Conservation (phyloP, 2,888 invertebrate species). For the Hemaris fuciformis region DNA sequence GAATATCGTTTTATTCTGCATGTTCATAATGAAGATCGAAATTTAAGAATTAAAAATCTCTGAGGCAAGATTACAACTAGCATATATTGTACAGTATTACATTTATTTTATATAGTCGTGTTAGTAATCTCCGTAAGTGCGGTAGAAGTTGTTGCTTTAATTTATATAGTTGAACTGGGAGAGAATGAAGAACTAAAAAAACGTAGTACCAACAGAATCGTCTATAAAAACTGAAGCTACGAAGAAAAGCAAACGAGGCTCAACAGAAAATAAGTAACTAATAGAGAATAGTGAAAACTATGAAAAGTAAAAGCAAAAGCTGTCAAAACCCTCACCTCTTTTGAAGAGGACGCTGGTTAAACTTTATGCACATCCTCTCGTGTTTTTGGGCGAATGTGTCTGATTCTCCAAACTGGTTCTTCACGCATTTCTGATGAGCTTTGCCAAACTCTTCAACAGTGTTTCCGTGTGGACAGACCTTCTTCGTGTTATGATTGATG, state of each 20-base stretch:
- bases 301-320: background rate
- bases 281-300: no score
- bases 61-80: no score
- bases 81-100: no score
- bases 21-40: no score
- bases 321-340: slow-evolving; percentile 57
- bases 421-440: slow-evolving; percentile 76
- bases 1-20: no score
- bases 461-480: slow-evolving; percentile 72
- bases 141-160: no score
- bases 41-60: no score
- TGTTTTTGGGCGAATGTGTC: slow-evolving; percentile 68
- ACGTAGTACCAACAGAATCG: no score
- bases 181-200: no score
- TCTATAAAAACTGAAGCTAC: background rate
- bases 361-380: slow-evolving; percentile 76
- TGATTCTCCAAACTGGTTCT: slow-evolving; percentile 60
- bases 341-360: slow-evolving; percentile 73
- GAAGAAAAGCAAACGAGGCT: background rate
- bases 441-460: slow-evolving; percentile 76
- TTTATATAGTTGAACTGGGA: no score
- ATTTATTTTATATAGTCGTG: no score
- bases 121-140: no score
- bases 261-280: background rate
- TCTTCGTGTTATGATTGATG: slow-evolving; percentile 64